These are phyloP conservation scores for Scaptomyza reducta DNA, from an alignment of 2,888 invertebrate species.

Conservation along the genomic window DNA sequence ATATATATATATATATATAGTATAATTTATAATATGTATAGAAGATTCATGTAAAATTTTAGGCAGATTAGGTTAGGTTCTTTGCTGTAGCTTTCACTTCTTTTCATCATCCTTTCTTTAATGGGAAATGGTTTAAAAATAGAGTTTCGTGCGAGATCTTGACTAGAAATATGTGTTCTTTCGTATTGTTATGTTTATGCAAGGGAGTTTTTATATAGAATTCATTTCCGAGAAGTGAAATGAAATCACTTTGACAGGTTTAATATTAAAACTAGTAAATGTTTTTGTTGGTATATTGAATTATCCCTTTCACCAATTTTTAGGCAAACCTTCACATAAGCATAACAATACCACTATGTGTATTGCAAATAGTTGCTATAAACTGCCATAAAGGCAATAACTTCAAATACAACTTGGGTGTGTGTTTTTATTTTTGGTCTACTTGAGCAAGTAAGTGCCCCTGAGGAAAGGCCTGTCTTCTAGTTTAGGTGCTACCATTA, in stretches of 20 bases:
- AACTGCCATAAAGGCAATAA: conserved; percentile 14
- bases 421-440: conserved; percentile 32
- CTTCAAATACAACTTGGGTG: conserved; percentile 15
- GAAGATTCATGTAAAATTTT: conserved; percentile 65
- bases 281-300: neutral
- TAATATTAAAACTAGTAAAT: conserved; percentile 5
- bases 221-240: neutral
- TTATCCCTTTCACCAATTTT: neutral
- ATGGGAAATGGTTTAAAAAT: conserved; percentile 16
- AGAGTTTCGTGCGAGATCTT: conserved; percentile 61
- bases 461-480: conserved; percentile 29
- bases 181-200: conserved; percentile 27
- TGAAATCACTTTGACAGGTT: neutral
- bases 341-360: conserved; percentile 18
- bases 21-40: conserved; percentile 52
- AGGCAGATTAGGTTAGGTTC: conserved; percentile 77
- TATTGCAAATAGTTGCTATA: conserved; percentile 15
- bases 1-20: conserved; percentile 45
- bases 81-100: conserved; percentile 33
- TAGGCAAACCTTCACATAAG: conserved; percentile 11
- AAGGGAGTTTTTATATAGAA: neutral
- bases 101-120: conserved; percentile 5
- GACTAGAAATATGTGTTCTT: conserved; percentile 62
- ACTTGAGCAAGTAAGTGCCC: conserved; percentile 59
- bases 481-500: conserved; percentile 28